A percentile compares a stretch with the other conserved stretches of the same genome.
Evolutionary conservation across 2,888 invertebrate genomes (phyloP).

Genomic region (Drepanosiphum platanoidis): DNA sequence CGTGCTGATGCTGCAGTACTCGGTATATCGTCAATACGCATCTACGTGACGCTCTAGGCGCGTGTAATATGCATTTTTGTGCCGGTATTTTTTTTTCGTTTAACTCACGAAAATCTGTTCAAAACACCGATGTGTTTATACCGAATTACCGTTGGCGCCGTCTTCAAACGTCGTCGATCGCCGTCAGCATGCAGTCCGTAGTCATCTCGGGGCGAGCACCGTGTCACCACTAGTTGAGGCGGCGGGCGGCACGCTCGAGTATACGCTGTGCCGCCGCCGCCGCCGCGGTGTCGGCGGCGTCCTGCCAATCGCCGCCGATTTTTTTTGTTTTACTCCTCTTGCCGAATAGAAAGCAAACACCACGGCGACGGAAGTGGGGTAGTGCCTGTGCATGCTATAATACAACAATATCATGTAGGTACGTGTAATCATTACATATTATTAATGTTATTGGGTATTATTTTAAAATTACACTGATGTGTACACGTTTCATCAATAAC

Average conservation of each 20-base stretch:
- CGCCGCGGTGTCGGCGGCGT: background rate
- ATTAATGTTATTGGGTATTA: too few species aligned
- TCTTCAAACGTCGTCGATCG: background rate
- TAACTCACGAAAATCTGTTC: background rate
- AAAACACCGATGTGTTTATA: background rate
- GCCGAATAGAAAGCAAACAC: constrained; percentile 22
- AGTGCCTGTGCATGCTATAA: background rate
- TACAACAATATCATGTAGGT: background rate
- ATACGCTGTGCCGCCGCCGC: background rate
- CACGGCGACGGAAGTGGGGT: background rate
- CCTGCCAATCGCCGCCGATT: background rate
- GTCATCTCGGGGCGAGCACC: constrained; percentile 20
- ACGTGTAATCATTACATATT: too few species aligned
- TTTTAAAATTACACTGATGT: too few species aligned
- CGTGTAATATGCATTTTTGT: constrained; percentile 16
- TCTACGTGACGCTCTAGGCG: background rate
- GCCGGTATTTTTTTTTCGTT: background rate
- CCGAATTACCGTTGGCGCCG: constrained; percentile 11
- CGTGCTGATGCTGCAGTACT: background rate
- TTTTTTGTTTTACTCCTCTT: constrained; percentile 2
- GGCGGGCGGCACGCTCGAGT: background rate
- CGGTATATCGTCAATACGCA: background rate
- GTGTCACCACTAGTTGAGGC: constrained; percentile 26
- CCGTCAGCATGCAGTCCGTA: background rate
- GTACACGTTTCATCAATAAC: too few species aligned